Evolutionary conservation across 2,113 vertebrate species (phyloP), one percentile per base, ranked within the genome.

Genomic region (Pollachius pollachius): DNA sequence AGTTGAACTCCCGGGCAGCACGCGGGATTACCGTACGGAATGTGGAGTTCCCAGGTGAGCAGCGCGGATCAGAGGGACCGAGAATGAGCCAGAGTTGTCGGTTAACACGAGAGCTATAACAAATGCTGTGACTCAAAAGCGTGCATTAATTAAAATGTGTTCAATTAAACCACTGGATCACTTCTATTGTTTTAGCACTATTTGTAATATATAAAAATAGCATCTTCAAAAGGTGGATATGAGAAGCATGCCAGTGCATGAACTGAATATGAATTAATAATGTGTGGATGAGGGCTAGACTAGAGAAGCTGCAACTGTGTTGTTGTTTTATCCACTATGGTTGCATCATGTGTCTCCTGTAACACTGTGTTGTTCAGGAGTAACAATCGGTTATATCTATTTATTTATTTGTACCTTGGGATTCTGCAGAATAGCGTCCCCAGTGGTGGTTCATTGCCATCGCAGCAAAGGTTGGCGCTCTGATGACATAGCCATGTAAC

Each of bases 261-360:
- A 48, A 48, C 41, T 13, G 41, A 48, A 48, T 11, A 48, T 48
- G 4, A 48, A 48, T 48, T 9, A 48, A 48, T 48, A 48, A 48
- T 13, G 41, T 9, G 41, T 48, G 41, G 41, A 13, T 48, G 41
- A 48, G 5, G 41, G 41, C 7, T 48, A 13, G 41, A 48, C 4
- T 13, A 48, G 15, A 23, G 17, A 56, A 79, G 52, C 30, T 80
- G 77, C 78, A 84, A 76, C 0, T 64, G 30, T 76, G 70, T 64
- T 61, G 48, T 1, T 59, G 68, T 68, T 13, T 48, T 48, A 72
- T 84, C 72, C 58, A 77, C 69, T 60, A 80, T 62, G 77, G 16
- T 82, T 84, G 78, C 85, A 84, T 84, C 78, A 84, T 84, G 73
- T 69, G 60, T 56, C 63, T 75, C 62, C 70, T 57, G 74, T n/a